Evolutionary conservation across 2,888 invertebrate species (phyloP), one percentile per base, ranked within the genome.

Genomic region (Sepiola atlantica): DNA sequence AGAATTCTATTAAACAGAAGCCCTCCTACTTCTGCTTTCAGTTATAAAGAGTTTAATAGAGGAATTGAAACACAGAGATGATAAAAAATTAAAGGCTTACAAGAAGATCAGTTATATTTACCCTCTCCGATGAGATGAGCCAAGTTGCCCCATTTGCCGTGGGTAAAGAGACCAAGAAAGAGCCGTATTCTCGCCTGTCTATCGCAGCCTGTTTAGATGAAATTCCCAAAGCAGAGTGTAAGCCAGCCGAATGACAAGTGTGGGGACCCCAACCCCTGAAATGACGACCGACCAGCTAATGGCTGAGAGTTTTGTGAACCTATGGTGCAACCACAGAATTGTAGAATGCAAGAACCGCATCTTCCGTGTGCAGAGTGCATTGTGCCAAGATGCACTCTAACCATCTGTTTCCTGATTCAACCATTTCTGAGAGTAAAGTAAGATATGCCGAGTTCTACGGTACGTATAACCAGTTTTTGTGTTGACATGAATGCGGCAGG

Each of bases 21-120:
- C 92, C 92, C 45, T 92, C 92, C 92, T 92, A 92, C 92, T 92
- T 92, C 92, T 92, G 92, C 92, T 92, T 92, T 92, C 92, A 92
- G 92, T 16, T 77, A n/a, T 77, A 77, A 77, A 77, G n/a, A 77
- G 77, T 92, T n/a, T 92, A 55, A 92, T 92, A 55, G 55, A 92
- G 55, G 92, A 92, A 92, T 92, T 92, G 92, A 92, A 54, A 92
- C 54, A 92, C n/a, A 28, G n/a, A 16, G 77, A 77, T 32, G 77
- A 77, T 77, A n/a, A 32, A 77, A 77, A 32, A 77, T 77, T 32
- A 77, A 77, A 77, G n/a, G 77, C 77, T 77, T 77, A 32, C 77
- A 77, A 77, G 77, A n/a, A 77, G 77, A 32, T 77, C 77, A n/a
- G n/a, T 14, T 77, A n/a, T 77, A 21, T n/a, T 77, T 32, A 32